phyloP scores from a whole-genome alignment of 2,113 vertebrate species.

The Crocuta crocuta region DNA sequence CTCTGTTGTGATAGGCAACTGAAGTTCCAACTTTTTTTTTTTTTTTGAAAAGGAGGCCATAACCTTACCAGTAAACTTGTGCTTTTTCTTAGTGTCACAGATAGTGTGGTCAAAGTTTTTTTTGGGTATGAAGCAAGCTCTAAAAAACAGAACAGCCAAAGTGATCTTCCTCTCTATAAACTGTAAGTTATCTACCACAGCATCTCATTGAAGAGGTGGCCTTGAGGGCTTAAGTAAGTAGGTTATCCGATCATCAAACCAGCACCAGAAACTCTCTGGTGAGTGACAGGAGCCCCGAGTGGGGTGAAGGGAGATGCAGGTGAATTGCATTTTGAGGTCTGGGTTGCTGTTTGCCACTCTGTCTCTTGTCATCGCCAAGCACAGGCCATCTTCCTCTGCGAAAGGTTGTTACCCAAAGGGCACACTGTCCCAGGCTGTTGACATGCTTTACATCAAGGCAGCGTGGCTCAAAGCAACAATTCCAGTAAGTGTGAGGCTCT shows the following conservation, averaged over 20 bases:
- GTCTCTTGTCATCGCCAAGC: conserved; percentile 77
- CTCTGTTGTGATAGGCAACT: neutral
- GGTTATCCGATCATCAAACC: conserved; percentile 81
- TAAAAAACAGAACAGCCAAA: conserved; percentile 78
- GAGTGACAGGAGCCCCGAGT: conserved; percentile 30
- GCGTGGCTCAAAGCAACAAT: conserved; percentile 82
- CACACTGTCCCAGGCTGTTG: conserved; percentile 80
- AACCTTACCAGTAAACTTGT: conserved; percentile 82
- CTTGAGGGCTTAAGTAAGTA: conserved; percentile 82
- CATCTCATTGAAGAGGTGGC: conserved; percentile 68
- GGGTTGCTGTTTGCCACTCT: conserved; percentile 79
- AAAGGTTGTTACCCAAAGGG: conserved; percentile 76
- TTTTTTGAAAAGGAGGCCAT: conserved; percentile 75
- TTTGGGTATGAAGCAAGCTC: conserved; percentile 84
- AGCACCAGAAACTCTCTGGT: conserved; percentile 46
- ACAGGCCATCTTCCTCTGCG: conserved; percentile 66
- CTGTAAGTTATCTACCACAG: conserved; percentile 77
- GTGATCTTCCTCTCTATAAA: conserved; percentile 69
- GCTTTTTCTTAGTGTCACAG: conserved; percentile 75
- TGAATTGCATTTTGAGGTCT: conserved; percentile 74
- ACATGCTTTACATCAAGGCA: conserved; percentile 80
- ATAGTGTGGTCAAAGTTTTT: conserved; percentile 77
- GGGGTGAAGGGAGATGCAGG: conserved; percentile 72
- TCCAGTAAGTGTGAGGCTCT: conserved; percentile 82
- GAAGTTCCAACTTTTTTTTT: conserved; percentile 62